A percentile compares a stretch with the other conserved stretches of the same genome.
phyloP scores from a whole-genome alignment of 1,140 invertebrate genomes.

The Atta texana region DNA sequence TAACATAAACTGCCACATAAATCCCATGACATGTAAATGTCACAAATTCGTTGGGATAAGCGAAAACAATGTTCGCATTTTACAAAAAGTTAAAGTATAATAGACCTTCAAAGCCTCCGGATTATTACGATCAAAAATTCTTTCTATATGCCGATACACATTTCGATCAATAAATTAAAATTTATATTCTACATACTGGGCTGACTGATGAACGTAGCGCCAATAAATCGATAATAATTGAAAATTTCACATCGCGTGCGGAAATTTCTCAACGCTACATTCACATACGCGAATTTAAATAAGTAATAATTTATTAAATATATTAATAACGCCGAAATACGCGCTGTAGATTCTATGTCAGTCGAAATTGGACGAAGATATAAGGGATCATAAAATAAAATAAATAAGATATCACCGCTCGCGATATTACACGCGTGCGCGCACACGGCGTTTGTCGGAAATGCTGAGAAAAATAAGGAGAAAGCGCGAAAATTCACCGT shows the following conservation, averaged over 20 bases:
- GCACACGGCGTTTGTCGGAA: background rate
- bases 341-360: background rate
- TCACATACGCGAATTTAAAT: background rate
- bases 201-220: no score
- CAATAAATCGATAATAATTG: no score
- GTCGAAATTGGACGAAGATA: background rate
- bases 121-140: no score
- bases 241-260: no score
- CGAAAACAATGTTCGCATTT: background rate
- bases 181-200: no score
- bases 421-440: background rate
- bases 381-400: background rate
- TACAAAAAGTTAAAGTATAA: background rate
- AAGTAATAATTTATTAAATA: background rate
- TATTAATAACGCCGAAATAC: background rate
- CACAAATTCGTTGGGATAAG: background rate
- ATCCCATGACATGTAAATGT: background rate
- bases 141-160: no score
- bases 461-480: background rate
- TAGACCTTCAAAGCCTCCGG: no score
- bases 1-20: background rate
- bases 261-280: no score
- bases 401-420: background rate
- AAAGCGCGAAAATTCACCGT: background rate
- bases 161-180: no score